Evolutionary conservation across 2,113 vertebrate genomes (phyloP).

Genomic region (Spea bombifrons): DNA sequence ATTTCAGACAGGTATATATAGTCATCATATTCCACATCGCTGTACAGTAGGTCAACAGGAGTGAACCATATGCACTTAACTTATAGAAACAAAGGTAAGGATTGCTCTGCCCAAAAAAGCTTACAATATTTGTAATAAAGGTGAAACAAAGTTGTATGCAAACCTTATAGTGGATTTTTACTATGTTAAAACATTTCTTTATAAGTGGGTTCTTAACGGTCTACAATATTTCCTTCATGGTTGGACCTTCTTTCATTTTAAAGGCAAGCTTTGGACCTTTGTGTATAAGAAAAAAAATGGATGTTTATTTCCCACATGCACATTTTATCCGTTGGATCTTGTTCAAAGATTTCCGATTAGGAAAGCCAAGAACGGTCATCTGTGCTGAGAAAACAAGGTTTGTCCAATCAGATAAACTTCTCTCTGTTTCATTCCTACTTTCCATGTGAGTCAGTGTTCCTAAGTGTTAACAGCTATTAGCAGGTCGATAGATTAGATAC

Average conservation of each 20-base stretch:
- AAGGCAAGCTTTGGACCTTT: background rate
- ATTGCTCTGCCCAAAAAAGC: too few relatives aligned
- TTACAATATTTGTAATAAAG: too few relatives aligned
- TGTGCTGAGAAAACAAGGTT: conserved; percentile 23
- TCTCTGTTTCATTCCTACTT: conserved; percentile 26
- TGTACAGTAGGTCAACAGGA: too few relatives aligned
- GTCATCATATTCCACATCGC: too few relatives aligned
- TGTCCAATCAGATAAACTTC: conserved; percentile 32
- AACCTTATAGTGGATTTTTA: too few relatives aligned
- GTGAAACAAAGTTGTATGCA: too few relatives aligned
- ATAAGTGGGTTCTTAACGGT: background rate
- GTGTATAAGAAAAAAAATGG: conserved; percentile 10
- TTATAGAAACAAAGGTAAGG: too few relatives aligned
- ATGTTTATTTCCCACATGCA: conserved; percentile 44
- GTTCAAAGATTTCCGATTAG: conserved; percentile 44
- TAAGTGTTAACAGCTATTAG: conserved; percentile 9
- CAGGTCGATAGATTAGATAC: conserved; percentile 1
- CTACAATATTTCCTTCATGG: background rate
- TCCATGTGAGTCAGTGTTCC: conserved; percentile 37
- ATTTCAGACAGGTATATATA: too few relatives aligned
- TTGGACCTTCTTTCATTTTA: background rate
- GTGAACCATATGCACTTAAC: too few relatives aligned
- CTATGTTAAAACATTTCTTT: too few relatives aligned
- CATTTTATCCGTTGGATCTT: conserved; percentile 33
- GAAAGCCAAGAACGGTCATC: conserved; percentile 40